Evolutionary conservation across 2,888 invertebrate species (phyloP), one percentile per base, ranked within the genome.

Genomic region (Napeogenes sylphis): DNA sequence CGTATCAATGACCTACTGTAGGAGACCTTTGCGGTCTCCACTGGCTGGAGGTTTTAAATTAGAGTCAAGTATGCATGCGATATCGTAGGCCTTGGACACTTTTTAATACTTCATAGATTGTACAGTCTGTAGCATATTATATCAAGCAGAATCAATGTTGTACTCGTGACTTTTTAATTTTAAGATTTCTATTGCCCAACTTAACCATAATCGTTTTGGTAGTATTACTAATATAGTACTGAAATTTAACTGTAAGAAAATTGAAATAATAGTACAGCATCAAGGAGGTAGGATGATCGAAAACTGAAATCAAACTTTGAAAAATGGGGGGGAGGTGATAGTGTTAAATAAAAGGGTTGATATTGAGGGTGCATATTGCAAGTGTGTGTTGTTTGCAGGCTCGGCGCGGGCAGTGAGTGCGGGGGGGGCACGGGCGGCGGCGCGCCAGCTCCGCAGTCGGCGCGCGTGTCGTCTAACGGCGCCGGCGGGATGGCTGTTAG

Each of bases 401-500:
- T 95, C 93, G 89, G 84, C 76, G 81, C 90, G 75, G 89, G 84
- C 84, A 89, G 88, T 84, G 89, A 88, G 88, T 89, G 90, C 84
- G 87, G 82, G 81, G 88, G 87, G 75, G 86, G 84, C 79, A 82
- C 86, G 83, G 89, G 88, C 85, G 88, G 88, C 81, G 89, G 87
- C 85, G 87, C 87, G 87, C 83, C 87, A 83, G 90, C 90, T 81
- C 90, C 90, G 87, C 96, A 95, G 93, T 95, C 95, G 93, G 95
- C 95, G 93, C 95, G 96, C 93, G 95, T 95, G 90, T 94, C 95
- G 90, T 95, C 95, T 83, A 93, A 92, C 92, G 92, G 92, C 92
- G 96, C 95, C 92, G 95, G 95, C 94, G 95, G 95, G 92, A 96
- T 96, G 97, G 97, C 97, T 92, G 97, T 97, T 91, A 97, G 97